Evolutionary conservation across 2,888 invertebrate genomes (phyloP), one percentile per base, ranked within the genome.

Genomic region (Ennomos erosarius): DNA sequence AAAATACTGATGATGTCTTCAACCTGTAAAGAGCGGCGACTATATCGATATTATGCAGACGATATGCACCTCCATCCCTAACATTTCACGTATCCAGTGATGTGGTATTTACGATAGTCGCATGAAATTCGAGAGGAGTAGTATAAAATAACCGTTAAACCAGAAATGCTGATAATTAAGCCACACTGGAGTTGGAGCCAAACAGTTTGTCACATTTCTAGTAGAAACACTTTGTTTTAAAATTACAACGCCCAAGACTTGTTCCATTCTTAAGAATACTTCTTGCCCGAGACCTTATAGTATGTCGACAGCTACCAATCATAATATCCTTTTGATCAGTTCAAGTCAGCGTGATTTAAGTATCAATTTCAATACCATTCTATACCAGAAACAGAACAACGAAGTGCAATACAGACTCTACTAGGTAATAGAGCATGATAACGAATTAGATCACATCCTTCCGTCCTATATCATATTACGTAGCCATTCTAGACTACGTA

Each of bases 401-500:
- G 16, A 8, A 6, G 39, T 8, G n/a, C 37, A 49, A 2, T 13
- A 8, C 4, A 26, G 3, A 6, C 26, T 38, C 3, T 34, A 59
- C 54, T 56, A 56, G 42, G 56, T 64, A 63, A 67, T 60, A 59
- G 70, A 50, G 53, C 47, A 55, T 39, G 77, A 79, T 76, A 73
- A 70, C 61, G 59, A 79, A 82, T 76, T 79, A 74, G 79, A 77
- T 78, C 81, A 81, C 69, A 74, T 79, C 78, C 79, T 69, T 68
- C 59, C 64, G 64, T 36, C 64, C 62, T 54, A 53, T 45, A 54
- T 62, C 35, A 33, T 26, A 40, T 59, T 53, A 52, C 60, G 39
- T 51, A 47, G 46, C 11, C 44, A 47, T 37, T 55, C 51, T 16
- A n/a, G n/a, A 52, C 48, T 52, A 55, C 61, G 60, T 70, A 64